Conservation (phyloP, 2,113 vertebrate genomes). For the Climacteris rufus region DNA sequence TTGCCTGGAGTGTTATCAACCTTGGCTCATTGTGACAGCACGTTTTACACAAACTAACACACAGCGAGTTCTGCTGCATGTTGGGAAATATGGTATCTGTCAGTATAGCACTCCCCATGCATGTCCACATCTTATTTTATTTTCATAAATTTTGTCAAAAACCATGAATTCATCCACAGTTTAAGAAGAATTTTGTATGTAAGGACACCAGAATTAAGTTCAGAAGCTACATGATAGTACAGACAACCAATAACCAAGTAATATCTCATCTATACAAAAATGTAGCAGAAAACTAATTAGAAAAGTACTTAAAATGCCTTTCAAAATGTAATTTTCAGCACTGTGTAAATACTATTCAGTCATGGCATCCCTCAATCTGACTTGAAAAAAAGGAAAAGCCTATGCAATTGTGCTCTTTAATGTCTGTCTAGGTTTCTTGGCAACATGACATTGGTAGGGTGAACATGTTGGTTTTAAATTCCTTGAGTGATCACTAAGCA, state of each 20-base stretch:
- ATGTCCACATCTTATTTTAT: neutral
- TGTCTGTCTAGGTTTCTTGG: neutral
- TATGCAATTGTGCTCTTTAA: neutral
- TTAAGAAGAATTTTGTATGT: neutral
- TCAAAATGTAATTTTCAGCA: neutral
- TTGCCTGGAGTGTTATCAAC: neutral
- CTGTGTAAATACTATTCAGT: neutral
- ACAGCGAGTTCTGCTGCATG: neutral
- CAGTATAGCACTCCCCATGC: neutral
- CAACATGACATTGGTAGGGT: neutral
- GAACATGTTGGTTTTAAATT: neutral
- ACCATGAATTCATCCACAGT: fast-evolving
- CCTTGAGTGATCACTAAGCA: neutral
- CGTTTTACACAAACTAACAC: neutral
- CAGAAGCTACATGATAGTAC: neutral
- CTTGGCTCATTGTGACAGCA: neutral
- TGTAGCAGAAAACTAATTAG: neutral
- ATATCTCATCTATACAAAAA: neutral
- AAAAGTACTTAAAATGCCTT: neutral
- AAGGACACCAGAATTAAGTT: neutral
- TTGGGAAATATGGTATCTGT: neutral
- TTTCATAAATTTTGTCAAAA: neutral
- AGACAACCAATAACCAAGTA: neutral
- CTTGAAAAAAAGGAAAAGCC: neutral
- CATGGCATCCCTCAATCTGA: neutral